Evolutionary conservation across 2,113 vertebrate genomes (phyloP), one percentile per base, ranked within the genome.

Genomic region (Pedetes capensis): DNA sequence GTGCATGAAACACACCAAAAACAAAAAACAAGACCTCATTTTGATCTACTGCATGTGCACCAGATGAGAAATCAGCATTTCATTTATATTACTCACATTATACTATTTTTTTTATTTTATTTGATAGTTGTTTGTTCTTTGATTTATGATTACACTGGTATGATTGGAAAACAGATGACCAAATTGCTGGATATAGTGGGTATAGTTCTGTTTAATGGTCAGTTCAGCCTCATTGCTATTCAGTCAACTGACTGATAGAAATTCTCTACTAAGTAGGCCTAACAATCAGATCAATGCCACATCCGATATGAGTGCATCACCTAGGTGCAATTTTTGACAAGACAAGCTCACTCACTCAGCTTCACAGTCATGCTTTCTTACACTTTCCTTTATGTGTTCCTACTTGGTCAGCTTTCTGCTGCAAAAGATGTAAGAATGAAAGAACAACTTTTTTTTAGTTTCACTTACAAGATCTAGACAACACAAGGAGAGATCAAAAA

Each of bases 21-120:
- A 39, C 25, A 63, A 68, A 63, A n/a, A 37, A 25, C 6, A 72
- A 83, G 53, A 44, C 20, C 6, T 78, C 3, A 37, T 71, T 71
- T 71, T 85, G 27, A 87, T 87, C 37, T 79, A n/a, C 8, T 51
- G 1, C 9, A 25, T 53, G 51, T 91, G 20, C 29, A 89, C 29
- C 22, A 72, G 53, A 79, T 59, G 23, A 23, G 14, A 86, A 94
- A 39, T 6, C 1, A 51, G 0, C 20, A 63, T 81, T 81, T 78
- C 39, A 76, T 9, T 47, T 80, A 14, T 17, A 34, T 59, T 69
- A 71, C 51, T 87, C 42, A 95, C 44, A 89, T 95, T 71, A 34
- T 64, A 68, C 44, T 85, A 59, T 84, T 25, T 51, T 95, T 89
- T 80, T 89, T 76, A 4, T 61, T 96, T 80, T 10, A 34, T 87